Base-by-base conservation (phyloP, 2,113 vertebrate genomes). In the Passer montanus region DNA sequence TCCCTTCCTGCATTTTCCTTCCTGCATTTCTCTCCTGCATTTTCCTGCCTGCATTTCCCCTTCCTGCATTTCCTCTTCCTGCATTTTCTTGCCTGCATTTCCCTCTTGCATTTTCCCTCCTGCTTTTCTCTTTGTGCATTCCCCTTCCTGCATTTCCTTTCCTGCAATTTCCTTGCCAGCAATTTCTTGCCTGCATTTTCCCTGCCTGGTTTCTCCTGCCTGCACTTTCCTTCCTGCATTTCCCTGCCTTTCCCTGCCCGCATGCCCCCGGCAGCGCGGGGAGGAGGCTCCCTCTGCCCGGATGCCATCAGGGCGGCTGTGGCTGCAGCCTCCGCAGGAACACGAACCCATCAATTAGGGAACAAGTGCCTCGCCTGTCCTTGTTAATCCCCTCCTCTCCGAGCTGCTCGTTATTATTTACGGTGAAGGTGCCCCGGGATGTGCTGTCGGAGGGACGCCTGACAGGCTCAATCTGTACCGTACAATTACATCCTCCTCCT, bases 331-430 rank as follows among this genome's bases (percentile, higher is more conserved):
- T 79, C 92, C 22, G 10, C 82, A 89, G 84, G 84, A 93, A 64
- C 6, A n/a, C 72, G 69, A 92, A 66, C 19, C 82, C 92, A 84
- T 87, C 83, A 79, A 89, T 95, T 92, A 88, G 80, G 80, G 62
- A 86, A 66, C 53, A 90, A 93, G 60, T 85, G 50, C 86, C 76
- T 88, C 37, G 28, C 89, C 94, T 69, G 79, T 73, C 89, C 79
- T 72, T 41, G 76, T 53, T 94, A 92, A 92, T 92, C 87, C 80
- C 91, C 76, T 95, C 93, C 89, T 95, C 87, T 86, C 68, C 9
- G 46, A 80, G 86, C 83, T 94, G 93, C 59, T 84, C 75, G 87
- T 94, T 89, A 89, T 93, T 87, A 89, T 79, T 87, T 72, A 78
- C 37, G 56, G 66, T 6, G 81, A 59, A 89, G 66, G 84, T 60